Evolutionary conservation across 1,140 invertebrate species (phyloP).

Genomic region (Pseudomyrmex pallidus): DNA sequence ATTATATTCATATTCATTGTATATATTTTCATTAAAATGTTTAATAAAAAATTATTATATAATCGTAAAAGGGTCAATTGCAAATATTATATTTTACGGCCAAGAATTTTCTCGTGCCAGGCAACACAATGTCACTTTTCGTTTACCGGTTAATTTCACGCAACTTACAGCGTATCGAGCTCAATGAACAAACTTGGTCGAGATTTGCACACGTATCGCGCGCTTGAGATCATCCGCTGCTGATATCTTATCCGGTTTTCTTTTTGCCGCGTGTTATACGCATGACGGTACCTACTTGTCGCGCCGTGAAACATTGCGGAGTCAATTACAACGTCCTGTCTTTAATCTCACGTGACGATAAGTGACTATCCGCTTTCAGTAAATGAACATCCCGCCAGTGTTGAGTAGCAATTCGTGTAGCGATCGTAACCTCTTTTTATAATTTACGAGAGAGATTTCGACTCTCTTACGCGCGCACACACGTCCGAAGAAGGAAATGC

Average conservation of each 20-base stretch:
- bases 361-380: slow-evolving; percentile 45
- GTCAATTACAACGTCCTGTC: slow-evolving; percentile 40
- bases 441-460: slow-evolving; percentile 40
- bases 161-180: too few species aligned
- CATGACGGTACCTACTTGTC: too few species aligned
- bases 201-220: neutral
- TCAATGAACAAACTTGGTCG: neutral
- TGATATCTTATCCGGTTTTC: neutral
- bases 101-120: too few species aligned
- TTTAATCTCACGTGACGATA: slow-evolving; percentile 49
- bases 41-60: too few species aligned
- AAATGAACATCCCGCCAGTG: slow-evolving; percentile 44
- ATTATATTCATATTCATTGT: too few species aligned
- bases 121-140: too few species aligned
- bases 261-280: slow-evolving; percentile 11
- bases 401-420: slow-evolving; percentile 35
- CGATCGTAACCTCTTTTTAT: slow-evolving; percentile 38
- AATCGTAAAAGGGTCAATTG: too few species aligned
- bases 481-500: slow-evolving; percentile 33
- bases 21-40: too few species aligned
- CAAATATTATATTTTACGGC: too few species aligned
- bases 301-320: neutral
- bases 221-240: neutral
- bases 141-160: too few species aligned
- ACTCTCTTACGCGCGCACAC: slow-evolving; percentile 22